Conservation (phyloP, 2,888 invertebrate species). For the Oscheius onirici region DNA sequence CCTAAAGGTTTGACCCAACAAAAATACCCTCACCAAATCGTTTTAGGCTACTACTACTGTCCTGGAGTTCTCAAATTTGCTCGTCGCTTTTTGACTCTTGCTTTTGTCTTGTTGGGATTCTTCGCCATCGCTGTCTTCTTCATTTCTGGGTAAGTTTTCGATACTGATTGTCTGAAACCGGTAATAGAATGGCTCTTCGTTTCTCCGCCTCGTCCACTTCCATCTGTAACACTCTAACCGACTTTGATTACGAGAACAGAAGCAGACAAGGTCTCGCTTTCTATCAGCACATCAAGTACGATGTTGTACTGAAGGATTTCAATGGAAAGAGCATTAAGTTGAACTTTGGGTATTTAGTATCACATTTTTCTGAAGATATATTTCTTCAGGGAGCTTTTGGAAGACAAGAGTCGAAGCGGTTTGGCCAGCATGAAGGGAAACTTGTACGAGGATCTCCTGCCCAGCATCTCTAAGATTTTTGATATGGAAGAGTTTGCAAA, state of each 20-base stretch:
- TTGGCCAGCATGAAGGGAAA: background rate
- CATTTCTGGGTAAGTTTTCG: slow-evolving; percentile 1
- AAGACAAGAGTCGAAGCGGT: background rate
- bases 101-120: background rate
- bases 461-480: background rate
- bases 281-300: background rate
- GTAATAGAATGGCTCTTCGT: background rate
- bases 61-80: background rate
- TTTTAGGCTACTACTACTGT: background rate
- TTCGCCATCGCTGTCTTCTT: background rate
- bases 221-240: slow-evolving; percentile 3
- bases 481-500: background rate
- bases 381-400: background rate
- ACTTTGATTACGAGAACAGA: background rate
- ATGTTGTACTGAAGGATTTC: background rate
- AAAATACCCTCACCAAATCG: background rate
- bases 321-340: background rate
- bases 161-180: background rate
- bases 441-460: background rate
- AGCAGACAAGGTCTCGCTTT: background rate
- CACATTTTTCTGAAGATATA: background rate
- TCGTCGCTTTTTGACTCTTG: background rate
- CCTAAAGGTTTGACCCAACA: background rate
- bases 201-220: background rate
- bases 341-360: background rate